Evolutionary conservation across 2,888 invertebrate species (phyloP), one percentile per base, ranked within the genome.

Genomic region (Athalia cordata): DNA sequence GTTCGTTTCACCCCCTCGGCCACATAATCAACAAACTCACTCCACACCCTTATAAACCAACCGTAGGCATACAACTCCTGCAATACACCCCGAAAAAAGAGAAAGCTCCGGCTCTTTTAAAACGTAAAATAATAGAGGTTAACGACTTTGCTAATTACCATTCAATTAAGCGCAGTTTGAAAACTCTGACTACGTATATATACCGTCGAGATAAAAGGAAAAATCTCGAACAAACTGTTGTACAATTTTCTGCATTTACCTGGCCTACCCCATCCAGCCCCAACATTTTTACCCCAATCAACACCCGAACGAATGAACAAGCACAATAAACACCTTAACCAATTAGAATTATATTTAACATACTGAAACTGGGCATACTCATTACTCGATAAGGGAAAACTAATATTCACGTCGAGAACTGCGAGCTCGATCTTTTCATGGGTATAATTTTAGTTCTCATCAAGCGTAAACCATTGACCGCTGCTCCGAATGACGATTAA

Each of bases 61-160:
- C 55, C 47, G 15, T 47, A 9, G 52, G 45, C 57, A 57, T 55
- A 72, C 72, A 72, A 72, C 57, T 72, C 59, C 45, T 4, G 59
- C 72, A 72, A 72, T 59, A 72, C 47, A 72, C 72, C 59, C 13
- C 13, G 57, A 59, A n/a, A 9, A n/a, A 11, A 11, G 55, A 55
- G 0, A n/a, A 9, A 9, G 75, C 13, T 11, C 52, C 45, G 7
- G 1, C 52, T 72, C 13, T 43, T 52, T 72, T 15, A 47, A 15
- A 57, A 57, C 57, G 57, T 15, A 29, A 29, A 29, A 59, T 45
- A 82, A 82, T 80, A 80, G 77, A 15, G 72, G 72, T 47, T 72
- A 72, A 72, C 72, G 72, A 72, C 72, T 59, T 59, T 3, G 15
- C 72, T 72, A 72, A 72, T 72, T 72, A 59, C 72, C 72, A 72